Evolutionary conservation across 2,888 invertebrate species (phyloP).

Genomic region (Caenorhabditis becei): DNA sequence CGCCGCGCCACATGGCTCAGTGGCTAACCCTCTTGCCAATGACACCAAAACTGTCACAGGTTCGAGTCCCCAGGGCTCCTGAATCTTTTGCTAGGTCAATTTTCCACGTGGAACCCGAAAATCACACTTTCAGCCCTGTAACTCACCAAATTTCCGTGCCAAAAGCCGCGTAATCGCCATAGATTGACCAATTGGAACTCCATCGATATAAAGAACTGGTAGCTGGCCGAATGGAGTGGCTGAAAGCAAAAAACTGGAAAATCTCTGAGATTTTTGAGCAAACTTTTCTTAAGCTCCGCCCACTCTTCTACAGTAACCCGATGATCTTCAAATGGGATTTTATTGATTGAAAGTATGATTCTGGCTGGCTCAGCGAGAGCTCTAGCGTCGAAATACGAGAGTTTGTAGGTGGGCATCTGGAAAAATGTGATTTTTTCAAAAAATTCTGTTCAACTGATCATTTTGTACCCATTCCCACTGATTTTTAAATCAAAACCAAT

Average conservation of each 20-base stretch:
- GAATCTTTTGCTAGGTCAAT: too few species aligned
- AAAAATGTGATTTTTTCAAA: not conserved
- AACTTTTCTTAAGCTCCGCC: slow-evolving; percentile 27
- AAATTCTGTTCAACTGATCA: not conserved
- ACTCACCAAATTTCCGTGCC: slow-evolving; percentile 36
- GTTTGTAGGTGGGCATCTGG: slow-evolving; percentile 52
- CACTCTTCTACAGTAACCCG: slow-evolving; percentile 30
- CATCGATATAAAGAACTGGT: slow-evolving; percentile 32
- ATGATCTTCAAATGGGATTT: slow-evolving; percentile 39
- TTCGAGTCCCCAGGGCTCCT: too few species aligned
- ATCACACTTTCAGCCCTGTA: too few species aligned
- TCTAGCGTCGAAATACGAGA: slow-evolving; percentile 58
- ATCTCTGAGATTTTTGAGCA: too few species aligned
- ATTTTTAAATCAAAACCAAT: too few species aligned
- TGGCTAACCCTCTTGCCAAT: too few species aligned
- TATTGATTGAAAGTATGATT: slow-evolving; percentile 33
- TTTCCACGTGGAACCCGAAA: not conserved
- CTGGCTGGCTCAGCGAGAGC: slow-evolving; percentile 54
- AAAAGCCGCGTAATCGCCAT: slow-evolving; percentile 30
- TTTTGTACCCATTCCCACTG: not conserved
- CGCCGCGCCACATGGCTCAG: too few species aligned
- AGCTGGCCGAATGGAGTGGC: slow-evolving; percentile 39
- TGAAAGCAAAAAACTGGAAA: not conserved
- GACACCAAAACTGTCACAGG: too few species aligned
- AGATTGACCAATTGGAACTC: slow-evolving; percentile 34